Percentiles rank a stretch among this genome's conserved stretches.
These are phyloP conservation scores for Gasterosteus aculeatus DNA, from an alignment of 2,113 vertebrate genomes.

Conservation along the genomic window DNA sequence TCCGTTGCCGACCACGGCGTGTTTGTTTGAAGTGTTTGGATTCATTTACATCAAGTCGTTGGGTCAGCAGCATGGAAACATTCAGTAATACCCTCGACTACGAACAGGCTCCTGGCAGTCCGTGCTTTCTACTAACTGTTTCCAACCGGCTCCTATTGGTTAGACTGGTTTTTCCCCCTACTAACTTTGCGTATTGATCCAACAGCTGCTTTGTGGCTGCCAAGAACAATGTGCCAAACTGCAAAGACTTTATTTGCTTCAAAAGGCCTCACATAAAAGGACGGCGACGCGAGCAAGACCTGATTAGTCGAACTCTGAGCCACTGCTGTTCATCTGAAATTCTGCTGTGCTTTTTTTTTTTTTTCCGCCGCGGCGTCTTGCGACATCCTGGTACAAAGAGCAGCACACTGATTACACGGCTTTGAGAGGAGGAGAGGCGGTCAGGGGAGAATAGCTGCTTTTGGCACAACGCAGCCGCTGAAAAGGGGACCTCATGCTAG, in stretches of 20 bases:
- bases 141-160: conserved; percentile 75
- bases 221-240: conserved; percentile 75
- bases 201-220: conserved; percentile 77
- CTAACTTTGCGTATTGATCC: conserved; percentile 78
- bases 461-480: conserved; percentile 77
- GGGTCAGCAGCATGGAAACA: conserved; percentile 79
- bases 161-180: conserved; percentile 29
- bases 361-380: conserved; percentile 70
- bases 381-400: conserved; percentile 77
- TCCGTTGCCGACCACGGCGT: conserved; percentile 33
- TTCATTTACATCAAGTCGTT: conserved; percentile 70
- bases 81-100: conserved; percentile 75
- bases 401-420: conserved; percentile 78
- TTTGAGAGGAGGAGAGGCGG: conserved; percentile 77
- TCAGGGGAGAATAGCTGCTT: conserved; percentile 80
- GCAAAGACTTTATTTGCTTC: conserved; percentile 76
- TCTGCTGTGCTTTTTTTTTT: conserved; percentile 57
- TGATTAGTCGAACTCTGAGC: conserved; percentile 76
- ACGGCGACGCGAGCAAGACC: conserved; percentile 69
- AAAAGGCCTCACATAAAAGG: conserved; percentile 72
- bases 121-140: conserved; percentile 70
- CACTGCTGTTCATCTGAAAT: conserved; percentile 69
- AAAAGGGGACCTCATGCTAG: conserved; percentile 80
- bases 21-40: conserved; percentile 68
- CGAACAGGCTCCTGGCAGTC: conserved; percentile 72